phyloP scores from a whole-genome alignment of 2,797 vertebrate species.

The Corythornis leucogaster region DNA sequence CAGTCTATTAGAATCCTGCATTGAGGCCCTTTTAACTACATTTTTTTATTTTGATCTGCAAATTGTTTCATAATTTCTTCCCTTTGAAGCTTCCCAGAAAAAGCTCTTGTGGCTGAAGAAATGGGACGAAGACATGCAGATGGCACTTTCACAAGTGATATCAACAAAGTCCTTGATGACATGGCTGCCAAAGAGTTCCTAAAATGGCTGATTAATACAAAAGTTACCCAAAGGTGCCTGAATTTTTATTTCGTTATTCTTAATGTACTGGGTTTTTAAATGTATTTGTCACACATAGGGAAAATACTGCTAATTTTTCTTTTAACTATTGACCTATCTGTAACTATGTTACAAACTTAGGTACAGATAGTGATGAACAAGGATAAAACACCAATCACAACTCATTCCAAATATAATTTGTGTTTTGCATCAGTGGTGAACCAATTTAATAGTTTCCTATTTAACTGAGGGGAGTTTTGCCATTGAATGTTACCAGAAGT shows the following conservation, averaged over 20 bases:
- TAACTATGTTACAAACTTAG: not conserved
- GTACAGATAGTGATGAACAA: not conserved
- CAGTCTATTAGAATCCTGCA: not conserved
- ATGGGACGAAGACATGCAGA: slow-evolving; percentile 90
- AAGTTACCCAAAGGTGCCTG: slow-evolving; percentile 82
- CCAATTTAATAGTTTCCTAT: not conserved
- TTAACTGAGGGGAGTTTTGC: not conserved
- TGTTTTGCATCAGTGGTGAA: not conserved
- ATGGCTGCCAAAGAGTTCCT: slow-evolving; percentile 94
- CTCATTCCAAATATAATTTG: not conserved
- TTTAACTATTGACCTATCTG: not conserved
- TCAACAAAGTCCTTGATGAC: slow-evolving; percentile 93
- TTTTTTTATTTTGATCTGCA: slow-evolving; percentile 11
- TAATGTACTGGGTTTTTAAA: not conserved
- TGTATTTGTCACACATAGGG: not conserved
- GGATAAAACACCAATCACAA: not conserved
- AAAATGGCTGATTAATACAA: slow-evolving; percentile 94
- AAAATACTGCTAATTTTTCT: not conserved
- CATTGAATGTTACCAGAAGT: not conserved
- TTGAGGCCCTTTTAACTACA: not conserved
- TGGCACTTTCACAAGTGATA: slow-evolving; percentile 95
- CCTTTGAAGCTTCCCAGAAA: slow-evolving; percentile 82
- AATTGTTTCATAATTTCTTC: slow-evolving; percentile 26
- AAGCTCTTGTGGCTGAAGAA: slow-evolving; percentile 70
- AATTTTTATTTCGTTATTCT: slow-evolving; percentile 18